Evolutionary conservation across 1,140 invertebrate species (phyloP).

Genomic region (Lepeophtheirus salmonis): DNA sequence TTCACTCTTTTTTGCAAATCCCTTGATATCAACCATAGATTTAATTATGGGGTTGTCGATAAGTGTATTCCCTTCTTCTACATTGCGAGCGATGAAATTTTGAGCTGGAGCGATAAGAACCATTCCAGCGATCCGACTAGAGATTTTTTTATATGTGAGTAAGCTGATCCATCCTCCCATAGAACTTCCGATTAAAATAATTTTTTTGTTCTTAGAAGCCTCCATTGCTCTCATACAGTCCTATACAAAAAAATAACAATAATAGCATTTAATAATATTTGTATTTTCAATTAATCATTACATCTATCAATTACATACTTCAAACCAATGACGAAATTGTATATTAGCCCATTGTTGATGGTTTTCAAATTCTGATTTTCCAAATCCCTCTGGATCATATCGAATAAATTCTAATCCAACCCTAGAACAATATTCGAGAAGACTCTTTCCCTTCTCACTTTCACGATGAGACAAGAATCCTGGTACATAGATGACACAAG

Average conservation of each 20-base stretch:
- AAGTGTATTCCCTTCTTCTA: background rate
- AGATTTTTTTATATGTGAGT: background rate
- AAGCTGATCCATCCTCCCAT: background rate
- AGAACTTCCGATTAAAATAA: background rate
- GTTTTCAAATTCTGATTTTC: background rate
- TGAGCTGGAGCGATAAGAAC: background rate
- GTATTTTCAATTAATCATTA: background rate
- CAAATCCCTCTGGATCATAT: background rate
- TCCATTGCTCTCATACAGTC: background rate
- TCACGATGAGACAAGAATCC: background rate
- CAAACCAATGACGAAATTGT: background rate
- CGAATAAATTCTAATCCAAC: background rate
- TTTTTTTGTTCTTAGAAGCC: background rate
- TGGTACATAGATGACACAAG: background rate
- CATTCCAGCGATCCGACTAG: background rate
- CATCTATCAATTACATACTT: background rate
- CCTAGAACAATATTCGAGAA: background rate
- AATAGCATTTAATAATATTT: too few species aligned
- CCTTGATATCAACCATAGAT: background rate
- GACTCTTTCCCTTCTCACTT: background rate
- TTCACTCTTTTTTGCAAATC: background rate
- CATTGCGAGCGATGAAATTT: background rate
- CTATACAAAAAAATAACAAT: background rate
- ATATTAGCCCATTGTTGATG: background rate
- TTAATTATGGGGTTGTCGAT: background rate